A percentile compares a stretch with the other conserved stretches of the same genome.
Evolutionary conservation across 64 coral and sea anemone species (phyloP).

Genomic region (Stichodactyla mertensii): DNA sequence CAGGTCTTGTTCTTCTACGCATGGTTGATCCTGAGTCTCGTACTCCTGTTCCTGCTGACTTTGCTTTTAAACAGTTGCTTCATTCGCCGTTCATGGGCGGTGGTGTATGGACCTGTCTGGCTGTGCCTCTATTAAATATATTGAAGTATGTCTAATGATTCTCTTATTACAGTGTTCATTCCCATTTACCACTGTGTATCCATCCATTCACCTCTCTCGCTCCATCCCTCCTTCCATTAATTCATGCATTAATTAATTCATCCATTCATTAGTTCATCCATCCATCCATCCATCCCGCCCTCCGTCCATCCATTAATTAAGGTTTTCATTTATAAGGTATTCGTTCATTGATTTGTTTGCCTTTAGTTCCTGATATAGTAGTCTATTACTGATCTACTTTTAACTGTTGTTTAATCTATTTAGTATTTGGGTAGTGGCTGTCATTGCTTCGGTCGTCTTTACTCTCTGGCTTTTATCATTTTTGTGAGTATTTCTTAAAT

Average conservation of each 20-base stretch:
- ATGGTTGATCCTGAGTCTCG: slow-evolving; percentile 72
- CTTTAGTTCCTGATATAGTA: not conserved
- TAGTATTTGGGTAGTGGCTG: slow-evolving; percentile 70
- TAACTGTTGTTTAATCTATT: not conserved
- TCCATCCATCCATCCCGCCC: too few species aligned
- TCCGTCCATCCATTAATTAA: too few species aligned
- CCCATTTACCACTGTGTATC: too few species aligned
- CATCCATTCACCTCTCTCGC: too few species aligned
- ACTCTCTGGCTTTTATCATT: slow-evolving; percentile 59
- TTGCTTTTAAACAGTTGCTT: slow-evolving; percentile 77
- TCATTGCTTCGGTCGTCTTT: slow-evolving; percentile 53
- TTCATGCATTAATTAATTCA: too few species aligned
- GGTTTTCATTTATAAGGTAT: too few species aligned
- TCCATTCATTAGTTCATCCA: too few species aligned
- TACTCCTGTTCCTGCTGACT: slow-evolving; percentile 70
- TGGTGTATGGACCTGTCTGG: slow-evolving; percentile 71
- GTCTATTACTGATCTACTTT: too few species aligned
- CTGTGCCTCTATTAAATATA: slow-evolving; percentile 49
- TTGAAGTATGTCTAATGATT: slow-evolving; percentile 34
- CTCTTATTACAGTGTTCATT: too few species aligned
- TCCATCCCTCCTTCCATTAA: too few species aligned
- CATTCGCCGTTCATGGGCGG: slow-evolving; percentile 86
- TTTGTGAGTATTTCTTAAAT: slow-evolving; percentile 48
- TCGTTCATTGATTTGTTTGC: too few species aligned
- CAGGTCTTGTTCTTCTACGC: slow-evolving; percentile 59